Evolutionary conservation across 2,797 vertebrate species (phyloP).

Genomic region (Lithobates pipiens): DNA sequence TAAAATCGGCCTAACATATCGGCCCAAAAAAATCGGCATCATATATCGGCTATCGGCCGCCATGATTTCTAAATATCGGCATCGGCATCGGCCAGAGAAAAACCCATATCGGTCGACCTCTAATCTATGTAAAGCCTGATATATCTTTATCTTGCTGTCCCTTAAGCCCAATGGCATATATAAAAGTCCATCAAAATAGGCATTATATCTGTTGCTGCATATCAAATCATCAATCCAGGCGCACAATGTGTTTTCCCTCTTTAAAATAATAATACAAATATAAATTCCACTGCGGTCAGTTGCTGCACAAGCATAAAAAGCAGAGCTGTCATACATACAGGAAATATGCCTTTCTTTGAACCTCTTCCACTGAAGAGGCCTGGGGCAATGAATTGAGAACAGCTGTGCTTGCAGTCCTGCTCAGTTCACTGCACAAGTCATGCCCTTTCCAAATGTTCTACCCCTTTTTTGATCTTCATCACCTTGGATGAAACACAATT

Average conservation of each 20-base stretch:
- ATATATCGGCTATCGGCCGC: too few species aligned
- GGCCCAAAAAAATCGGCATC: too few species aligned
- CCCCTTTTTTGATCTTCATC: slow-evolving; percentile 27
- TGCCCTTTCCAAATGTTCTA: slow-evolving; percentile 35
- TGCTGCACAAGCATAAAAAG: slow-evolving; percentile 12
- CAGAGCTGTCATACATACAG: slow-evolving; percentile 42
- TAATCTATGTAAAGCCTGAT: too few species aligned
- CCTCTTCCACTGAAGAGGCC: slow-evolving; percentile 41
- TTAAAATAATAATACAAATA: slow-evolving; percentile 18
- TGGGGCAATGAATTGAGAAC: slow-evolving; percentile 40
- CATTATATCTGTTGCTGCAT: slow-evolving; percentile 25
- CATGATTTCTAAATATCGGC: too few species aligned
- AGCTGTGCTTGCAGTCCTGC: slow-evolving; percentile 31
- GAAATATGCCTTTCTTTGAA: slow-evolving; percentile 44
- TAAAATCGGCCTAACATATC: too few species aligned
- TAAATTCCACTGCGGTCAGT: slow-evolving; percentile 27
- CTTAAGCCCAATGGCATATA: too few species aligned
- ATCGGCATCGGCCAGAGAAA: too few species aligned
- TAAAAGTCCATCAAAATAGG: background rate
- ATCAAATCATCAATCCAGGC: slow-evolving; percentile 1
- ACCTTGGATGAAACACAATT: slow-evolving; percentile 42
- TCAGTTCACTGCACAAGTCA: slow-evolving; percentile 35
- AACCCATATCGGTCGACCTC: too few species aligned
- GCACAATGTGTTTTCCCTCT: slow-evolving; percentile 6
- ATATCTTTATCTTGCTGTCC: too few species aligned